These are phyloP conservation scores for Acanthosepion lycidas DNA, from an alignment of 2,888 invertebrate species.

Conservation along the genomic window DNA sequence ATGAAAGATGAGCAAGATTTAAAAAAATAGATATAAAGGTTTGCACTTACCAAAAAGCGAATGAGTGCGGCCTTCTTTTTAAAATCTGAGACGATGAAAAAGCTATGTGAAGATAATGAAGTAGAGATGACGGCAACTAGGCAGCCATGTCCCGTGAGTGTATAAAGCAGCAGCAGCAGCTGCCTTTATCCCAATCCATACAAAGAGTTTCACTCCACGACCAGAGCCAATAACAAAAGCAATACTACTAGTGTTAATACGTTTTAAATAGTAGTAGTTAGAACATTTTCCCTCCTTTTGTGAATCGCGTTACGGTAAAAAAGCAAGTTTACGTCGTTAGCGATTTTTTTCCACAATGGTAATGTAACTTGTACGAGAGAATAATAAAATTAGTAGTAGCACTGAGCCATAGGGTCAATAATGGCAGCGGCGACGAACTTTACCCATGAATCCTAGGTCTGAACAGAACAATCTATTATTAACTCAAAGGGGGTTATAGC, in stretches of 20 bases:
- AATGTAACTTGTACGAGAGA: neutral
- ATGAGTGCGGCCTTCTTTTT: neutral
- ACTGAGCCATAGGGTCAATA: conserved; percentile 9
- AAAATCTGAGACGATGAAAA: neutral
- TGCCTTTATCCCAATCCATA: neutral
- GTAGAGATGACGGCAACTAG: neutral
- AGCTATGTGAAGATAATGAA: neutral
- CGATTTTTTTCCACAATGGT: neutral
- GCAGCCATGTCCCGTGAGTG: conserved; percentile 33
- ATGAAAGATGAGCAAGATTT: neutral
- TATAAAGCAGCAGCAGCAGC: neutral
- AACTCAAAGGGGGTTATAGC: neutral
- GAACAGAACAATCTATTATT: neutral
- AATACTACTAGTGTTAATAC: neutral
- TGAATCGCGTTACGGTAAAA: conserved; percentile 2
- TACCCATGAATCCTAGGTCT: neutral
- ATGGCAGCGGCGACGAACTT: neutral
- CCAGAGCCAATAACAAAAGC: neutral
- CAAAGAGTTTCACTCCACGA: neutral
- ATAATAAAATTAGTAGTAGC: conserved; percentile 14
- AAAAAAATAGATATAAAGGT: neutral
- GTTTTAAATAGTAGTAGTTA: neutral
- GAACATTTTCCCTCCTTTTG: no score
- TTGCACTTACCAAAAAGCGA: neutral
- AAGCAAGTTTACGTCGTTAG: neutral